Evolutionary conservation across 2,113 vertebrate species (phyloP), one percentile per base, ranked within the genome.

Genomic region (Xiphias gladius): DNA sequence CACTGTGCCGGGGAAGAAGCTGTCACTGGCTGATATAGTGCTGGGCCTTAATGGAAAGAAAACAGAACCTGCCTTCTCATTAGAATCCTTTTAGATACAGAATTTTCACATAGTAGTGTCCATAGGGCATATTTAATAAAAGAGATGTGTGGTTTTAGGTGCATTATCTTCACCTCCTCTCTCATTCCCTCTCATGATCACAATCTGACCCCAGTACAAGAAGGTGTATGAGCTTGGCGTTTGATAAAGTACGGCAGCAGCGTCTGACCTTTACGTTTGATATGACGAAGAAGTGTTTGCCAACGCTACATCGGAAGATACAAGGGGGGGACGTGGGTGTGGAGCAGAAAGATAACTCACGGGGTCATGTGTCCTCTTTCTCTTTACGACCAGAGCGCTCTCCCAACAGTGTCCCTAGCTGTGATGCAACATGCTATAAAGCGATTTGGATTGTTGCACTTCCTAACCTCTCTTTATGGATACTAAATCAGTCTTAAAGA

Each of bases 231-330:
- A 65, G 48, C 75, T 73, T n/a, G 46, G 32, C 13, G 20, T 61
- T 11, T 32, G 11, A 72, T 37, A 22, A 28, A 54, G 17, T 12
- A 16, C 32, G 37, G 67, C 20, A 63, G 37, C 52, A 54, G 46
- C 9, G 1, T 75, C 41, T 83, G 81, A 88, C 70, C 87, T 88
- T 86, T 90, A 73, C 59, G 63, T 84, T 54, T 43, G 58, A 64
- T 66, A 28, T 28, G 28, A 64, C 2, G 2, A 48, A 63, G 5
- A 10, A 37, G 30, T 20, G 16, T 80, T 28, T 11, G 61, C 63
- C 63, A 66, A 79, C 4, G 11, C 13, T 19, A 24, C 63, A 19
- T 22, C 8, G 35, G 76, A 72, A 77, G 81, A 76, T 58, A 85
- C 37, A 43, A 61, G 80, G 85, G 76, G 85, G 41, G 24, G 52